A percentile compares a stretch with the other conserved stretches of the same genome.
Evolutionary conservation across 2,888 invertebrate genomes (phyloP).

Genomic region (Nomada fabriciana): DNA sequence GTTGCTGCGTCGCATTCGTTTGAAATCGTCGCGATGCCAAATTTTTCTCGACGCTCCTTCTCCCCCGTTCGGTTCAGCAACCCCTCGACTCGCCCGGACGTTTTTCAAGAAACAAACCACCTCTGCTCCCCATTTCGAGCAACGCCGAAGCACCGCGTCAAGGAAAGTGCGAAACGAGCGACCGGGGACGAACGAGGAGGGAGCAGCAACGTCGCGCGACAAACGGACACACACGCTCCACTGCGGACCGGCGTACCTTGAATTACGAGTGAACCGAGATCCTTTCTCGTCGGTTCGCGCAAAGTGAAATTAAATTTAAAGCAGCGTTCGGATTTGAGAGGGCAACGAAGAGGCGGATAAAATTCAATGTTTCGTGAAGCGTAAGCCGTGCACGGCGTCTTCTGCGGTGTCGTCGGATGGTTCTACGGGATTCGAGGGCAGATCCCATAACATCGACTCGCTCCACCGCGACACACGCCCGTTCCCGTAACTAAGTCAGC

Average conservation of each 20-base stretch:
- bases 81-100: not conserved
- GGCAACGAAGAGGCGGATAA: slow-evolving; percentile 46
- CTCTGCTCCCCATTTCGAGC: no score
- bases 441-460: slow-evolving; percentile 79
- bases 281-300: slow-evolving; percentile 20
- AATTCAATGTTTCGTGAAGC: slow-evolving; percentile 57
- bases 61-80: not conserved
- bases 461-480: slow-evolving; percentile 64
- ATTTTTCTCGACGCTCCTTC: slow-evolving; percentile 24
- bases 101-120: slow-evolving; percentile 6
- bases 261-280: slow-evolving; percentile 36
- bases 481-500: not conserved
- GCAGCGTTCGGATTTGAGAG: slow-evolving; percentile 49
- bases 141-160: no score
- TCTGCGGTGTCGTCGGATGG: slow-evolving; percentile 77
- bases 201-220: not conserved
- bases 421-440: slow-evolving; percentile 68
- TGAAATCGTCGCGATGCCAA: slow-evolving; percentile 1
- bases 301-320: slow-evolving; percentile 56
- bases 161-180: not conserved
- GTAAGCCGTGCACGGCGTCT: slow-evolving; percentile 52
- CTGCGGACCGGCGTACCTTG: slow-evolving; percentile 3
- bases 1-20: no score
- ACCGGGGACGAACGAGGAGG: not conserved
- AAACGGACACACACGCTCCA: slow-evolving; percentile 9